Evolutionary conservation across 2,888 invertebrate genomes (phyloP), one percentile per base, ranked within the genome.

Genomic region (Dromius quadrimaculatus): DNA sequence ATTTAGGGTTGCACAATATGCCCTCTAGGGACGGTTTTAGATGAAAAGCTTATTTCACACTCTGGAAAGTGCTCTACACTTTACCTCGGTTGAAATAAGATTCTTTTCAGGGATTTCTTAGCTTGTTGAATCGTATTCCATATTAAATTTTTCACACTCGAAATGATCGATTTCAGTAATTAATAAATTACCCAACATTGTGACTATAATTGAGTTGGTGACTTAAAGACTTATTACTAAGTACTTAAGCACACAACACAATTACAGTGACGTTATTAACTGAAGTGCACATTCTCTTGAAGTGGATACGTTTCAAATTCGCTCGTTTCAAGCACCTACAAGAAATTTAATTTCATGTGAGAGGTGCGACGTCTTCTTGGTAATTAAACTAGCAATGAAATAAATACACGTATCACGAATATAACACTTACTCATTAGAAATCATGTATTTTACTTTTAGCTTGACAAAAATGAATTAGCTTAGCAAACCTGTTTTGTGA

Each of bases 1-100:
- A 28, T 54, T 54, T 54, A 32, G 50, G 50, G 50, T 15, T 28
- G 28, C 15, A 54, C 50, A 54, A 54, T 54, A 54, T 59, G 36
- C 36, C 20, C 59, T 59, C 59, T 57, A 19, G 59, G 59, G 59
- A 59, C 59, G 34, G 59, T 59, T 59, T 59, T 59, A 59, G 34
- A 59, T 36, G 59, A 59, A 36, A 59, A 59, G 59, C 59, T 59
- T 59, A 59, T 59, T 59, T 22, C 36, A 59, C 34, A n/a, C 36
- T 5, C 20, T 59, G 59, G 36, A 59, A 47, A 59, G 59, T 59
- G 34, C 59, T 59, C 36, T 34, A 59, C 59, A 59, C 59, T 36
- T 59, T 36, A 20, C 36, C 59, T 34, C 36, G 36, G 36, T 59
- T 59, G 59, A 59, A 59, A 59, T 36, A 59, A 59, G 59, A 59